Evolutionary conservation across 2,888 invertebrate genomes (phyloP).

Genomic region (Agrochola circellaris): DNA sequence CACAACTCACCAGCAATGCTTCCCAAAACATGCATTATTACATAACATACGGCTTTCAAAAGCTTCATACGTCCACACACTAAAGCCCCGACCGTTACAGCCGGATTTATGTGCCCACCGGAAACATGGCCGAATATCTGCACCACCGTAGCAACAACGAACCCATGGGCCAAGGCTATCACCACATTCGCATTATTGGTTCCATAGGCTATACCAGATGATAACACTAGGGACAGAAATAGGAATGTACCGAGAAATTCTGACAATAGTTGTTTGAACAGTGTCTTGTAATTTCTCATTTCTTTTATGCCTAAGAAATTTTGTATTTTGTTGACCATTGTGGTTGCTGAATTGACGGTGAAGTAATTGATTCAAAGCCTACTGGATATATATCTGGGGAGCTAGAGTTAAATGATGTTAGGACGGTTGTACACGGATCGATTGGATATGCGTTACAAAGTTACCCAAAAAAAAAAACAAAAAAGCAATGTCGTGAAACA

Average conservation of each 20-base stretch:
- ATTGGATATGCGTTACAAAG: background rate
- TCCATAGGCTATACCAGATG: constrained; percentile 42
- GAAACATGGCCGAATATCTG: constrained; percentile 70
- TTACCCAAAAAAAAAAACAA: background rate
- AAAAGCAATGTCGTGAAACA: background rate
- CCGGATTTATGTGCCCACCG: constrained; percentile 73
- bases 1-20: constrained; percentile 65
- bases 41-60: constrained; percentile 69
- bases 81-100: constrained; percentile 68
- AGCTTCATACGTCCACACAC: constrained; percentile 68
- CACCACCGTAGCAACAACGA: constrained; percentile 64
- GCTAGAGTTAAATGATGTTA: background rate
- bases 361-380: constrained; percentile 9
- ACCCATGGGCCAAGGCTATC: constrained; percentile 64
- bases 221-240: constrained; percentile 61
- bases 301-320: constrained; percentile 63
- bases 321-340: constrained; percentile 42
- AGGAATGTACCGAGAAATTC: constrained; percentile 70
- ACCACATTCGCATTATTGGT: constrained; percentile 39
- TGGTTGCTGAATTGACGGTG: constrained; percentile 3
- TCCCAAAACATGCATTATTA: constrained; percentile 67
- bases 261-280: constrained; percentile 66
- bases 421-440: background rate
- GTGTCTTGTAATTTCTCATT: constrained; percentile 53
- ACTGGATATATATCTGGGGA: constrained; percentile 43